phyloP scores from a whole-genome alignment of 2,888 invertebrate species.

The Nemapogon koenigi region DNA sequence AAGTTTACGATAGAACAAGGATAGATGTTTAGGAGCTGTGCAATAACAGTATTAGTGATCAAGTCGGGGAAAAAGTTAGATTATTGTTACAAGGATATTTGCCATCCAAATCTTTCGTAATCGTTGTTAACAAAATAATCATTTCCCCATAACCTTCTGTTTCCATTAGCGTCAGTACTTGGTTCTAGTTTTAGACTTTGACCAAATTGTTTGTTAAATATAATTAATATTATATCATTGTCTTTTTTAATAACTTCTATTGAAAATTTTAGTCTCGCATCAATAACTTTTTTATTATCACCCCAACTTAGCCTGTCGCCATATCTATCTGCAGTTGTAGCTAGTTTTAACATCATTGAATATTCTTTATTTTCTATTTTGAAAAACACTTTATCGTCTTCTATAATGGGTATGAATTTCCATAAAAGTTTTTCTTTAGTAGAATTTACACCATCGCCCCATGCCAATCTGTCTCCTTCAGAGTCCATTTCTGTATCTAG shows the following conservation, averaged over 20 bases:
- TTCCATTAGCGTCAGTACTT: conserved; percentile 15
- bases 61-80: too few species aligned
- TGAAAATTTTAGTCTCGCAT: conserved; percentile 19
- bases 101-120: neutral
- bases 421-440: conserved; percentile 21
- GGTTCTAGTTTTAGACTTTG: conserved; percentile 22
- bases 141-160: conserved; percentile 21
- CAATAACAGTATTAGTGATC: too few species aligned
- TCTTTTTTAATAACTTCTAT: conserved; percentile 21
- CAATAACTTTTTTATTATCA: conserved; percentile 14
- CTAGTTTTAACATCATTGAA: conserved; percentile 24
- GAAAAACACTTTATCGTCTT: conserved; percentile 21
- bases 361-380: conserved; percentile 22
- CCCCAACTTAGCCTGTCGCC: conserved; percentile 24
- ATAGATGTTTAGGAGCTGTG: too few species aligned
- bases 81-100: too few species aligned
- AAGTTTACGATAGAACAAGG: too few species aligned
- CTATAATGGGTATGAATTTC: conserved; percentile 23
- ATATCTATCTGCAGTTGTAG: conserved; percentile 14
- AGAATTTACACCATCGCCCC: conserved; percentile 21
- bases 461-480: conserved; percentile 18
- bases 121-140: conserved; percentile 1
- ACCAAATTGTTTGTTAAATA: conserved; percentile 22
- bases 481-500: conserved; percentile 17
- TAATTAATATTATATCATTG: conserved; percentile 21